Conservation (phyloP, 2,888 invertebrate species). For the Escarpia spicata region DNA sequence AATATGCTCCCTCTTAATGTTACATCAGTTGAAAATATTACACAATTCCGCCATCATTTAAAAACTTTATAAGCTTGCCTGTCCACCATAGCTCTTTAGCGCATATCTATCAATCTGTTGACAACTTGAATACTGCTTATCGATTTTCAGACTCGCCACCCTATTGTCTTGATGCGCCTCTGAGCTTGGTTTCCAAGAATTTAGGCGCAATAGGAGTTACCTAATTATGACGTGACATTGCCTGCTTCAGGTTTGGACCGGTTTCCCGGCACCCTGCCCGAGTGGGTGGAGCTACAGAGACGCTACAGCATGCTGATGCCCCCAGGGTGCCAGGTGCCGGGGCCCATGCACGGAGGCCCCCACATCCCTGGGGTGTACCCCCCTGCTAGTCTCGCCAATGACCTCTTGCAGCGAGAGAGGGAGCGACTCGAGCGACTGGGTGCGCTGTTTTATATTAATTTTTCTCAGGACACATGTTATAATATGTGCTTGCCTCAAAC, state of each 20-base stretch:
- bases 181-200: too few relatives aligned
- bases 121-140: too few relatives aligned
- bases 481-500: neutral
- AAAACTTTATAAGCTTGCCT: too few relatives aligned
- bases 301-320: conserved; percentile 50
- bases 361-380: conserved; percentile 64
- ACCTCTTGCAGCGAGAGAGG: conserved; percentile 81
- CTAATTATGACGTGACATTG: neutral
- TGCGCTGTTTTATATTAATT: neutral
- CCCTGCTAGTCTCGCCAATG: conserved; percentile 74
- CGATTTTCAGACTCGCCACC: too few relatives aligned
- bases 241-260: conserved; percentile 61
- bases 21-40: too few relatives aligned
- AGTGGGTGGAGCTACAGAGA: conserved; percentile 87
- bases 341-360: conserved; percentile 67
- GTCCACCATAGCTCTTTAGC: too few relatives aligned
- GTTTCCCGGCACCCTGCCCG: conserved; percentile 49
- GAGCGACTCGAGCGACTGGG: conserved; percentile 80
- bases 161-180: too few relatives aligned
- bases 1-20: too few relatives aligned
- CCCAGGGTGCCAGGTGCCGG: conserved; percentile 34
- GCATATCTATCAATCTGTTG: too few relatives aligned
- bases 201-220: too few relatives aligned
- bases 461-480: neutral
- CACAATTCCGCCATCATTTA: too few relatives aligned